phyloP scores from a whole-genome alignment of 1,140 invertebrate species.

The Centruroides sculpturatus region DNA sequence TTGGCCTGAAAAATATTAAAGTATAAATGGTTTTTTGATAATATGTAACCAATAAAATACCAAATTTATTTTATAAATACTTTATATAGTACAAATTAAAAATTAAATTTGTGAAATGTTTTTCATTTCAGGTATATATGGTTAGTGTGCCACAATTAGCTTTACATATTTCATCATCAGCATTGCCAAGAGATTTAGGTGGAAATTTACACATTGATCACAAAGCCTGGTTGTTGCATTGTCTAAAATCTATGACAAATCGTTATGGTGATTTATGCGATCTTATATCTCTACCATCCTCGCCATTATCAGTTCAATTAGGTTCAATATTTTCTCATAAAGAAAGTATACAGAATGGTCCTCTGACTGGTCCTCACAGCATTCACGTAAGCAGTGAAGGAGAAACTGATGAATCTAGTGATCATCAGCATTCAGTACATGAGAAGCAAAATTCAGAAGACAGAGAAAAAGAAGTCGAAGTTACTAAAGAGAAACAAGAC shows the following conservation, averaged over 20 bases:
- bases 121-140: constrained; percentile 55
- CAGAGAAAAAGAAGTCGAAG: constrained; percentile 21
- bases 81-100: no score
- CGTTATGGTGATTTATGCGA: constrained; percentile 32
- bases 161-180: constrained; percentile 44
- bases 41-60: no score
- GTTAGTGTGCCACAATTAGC: constrained; percentile 62
- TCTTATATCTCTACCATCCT: constrained; percentile 10
- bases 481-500: constrained; percentile 12
- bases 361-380: neutral
- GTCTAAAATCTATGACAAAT: constrained; percentile 51
- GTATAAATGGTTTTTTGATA: no score
- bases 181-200: constrained; percentile 69
- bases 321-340: neutral
- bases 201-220: constrained; percentile 74
- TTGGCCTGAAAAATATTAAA: no score
- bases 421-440: constrained; percentile 18
- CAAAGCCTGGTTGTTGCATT: constrained; percentile 67
- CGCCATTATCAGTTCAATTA: neutral
- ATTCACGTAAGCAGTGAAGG: constrained; percentile 7
- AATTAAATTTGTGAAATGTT: no score
- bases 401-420: constrained; percentile 12
- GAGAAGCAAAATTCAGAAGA: constrained; percentile 30
- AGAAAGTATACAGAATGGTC: neutral
- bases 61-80: no score